Evolutionary conservation across 2,888 invertebrate genomes (phyloP).

Genomic region (Gerris lacustris): DNA sequence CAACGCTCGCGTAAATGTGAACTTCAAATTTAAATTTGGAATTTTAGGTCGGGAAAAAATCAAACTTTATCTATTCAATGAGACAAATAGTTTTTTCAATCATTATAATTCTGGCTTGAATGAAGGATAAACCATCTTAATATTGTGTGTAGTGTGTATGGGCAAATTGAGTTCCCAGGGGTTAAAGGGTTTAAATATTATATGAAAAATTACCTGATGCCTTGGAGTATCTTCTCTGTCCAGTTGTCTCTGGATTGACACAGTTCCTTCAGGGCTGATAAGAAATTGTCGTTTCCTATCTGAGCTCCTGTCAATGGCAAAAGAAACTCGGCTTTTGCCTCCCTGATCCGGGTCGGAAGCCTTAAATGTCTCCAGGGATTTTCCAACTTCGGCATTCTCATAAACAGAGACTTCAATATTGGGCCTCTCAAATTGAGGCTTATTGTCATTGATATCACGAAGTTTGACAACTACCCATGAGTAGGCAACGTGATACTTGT

Average conservation of each 20-base stretch:
- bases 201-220: conserved; percentile 71
- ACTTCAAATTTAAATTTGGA: too few species aligned
- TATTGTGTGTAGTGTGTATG: too few species aligned
- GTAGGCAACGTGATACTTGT: conserved; percentile 92
- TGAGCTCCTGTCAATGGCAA: conserved; percentile 81
- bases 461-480: conserved; percentile 89
- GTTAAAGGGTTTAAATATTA: too few species aligned
- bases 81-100: too few species aligned
- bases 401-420: conserved; percentile 84
- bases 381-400: conserved; percentile 85
- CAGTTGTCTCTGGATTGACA: conserved; percentile 80
- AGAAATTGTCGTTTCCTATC: conserved; percentile 88
- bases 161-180: too few species aligned
- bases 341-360: conserved; percentile 94
- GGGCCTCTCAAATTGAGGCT: conserved; percentile 84
- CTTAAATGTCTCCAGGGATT: conserved; percentile 81
- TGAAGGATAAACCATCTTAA: too few species aligned
- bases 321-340: conserved; percentile 80
- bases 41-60: too few species aligned
- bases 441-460: conserved; percentile 93
- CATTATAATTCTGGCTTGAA: too few species aligned
- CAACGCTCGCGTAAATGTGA: too few species aligned
- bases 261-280: conserved; percentile 88
- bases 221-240: conserved; percentile 90
- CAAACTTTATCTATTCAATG: too few species aligned